Evolutionary conservation across 2,888 invertebrate genomes (phyloP).

Genomic region (Nebria salina): DNA sequence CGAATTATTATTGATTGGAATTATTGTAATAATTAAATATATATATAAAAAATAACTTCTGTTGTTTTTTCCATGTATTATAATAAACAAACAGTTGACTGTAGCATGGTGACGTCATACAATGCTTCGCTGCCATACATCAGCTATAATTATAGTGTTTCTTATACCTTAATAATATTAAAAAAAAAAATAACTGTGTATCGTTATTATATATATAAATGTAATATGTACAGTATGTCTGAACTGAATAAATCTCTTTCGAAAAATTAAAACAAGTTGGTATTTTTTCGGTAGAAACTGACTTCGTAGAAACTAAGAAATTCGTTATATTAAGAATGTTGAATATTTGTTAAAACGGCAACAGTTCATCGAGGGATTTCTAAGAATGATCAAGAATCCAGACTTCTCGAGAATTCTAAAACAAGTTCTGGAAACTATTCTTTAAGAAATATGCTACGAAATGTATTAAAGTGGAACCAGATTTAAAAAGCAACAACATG

Average conservation of each 20-base stretch:
- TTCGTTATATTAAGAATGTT: too few relatives aligned
- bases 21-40: slow-evolving; percentile 38
- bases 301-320: too few relatives aligned
- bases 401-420: not conserved
- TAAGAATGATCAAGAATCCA: not conserved
- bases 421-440: not conserved
- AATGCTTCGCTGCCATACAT: slow-evolving; percentile 46
- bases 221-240: slow-evolving; percentile 65
- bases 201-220: slow-evolving; percentile 58
- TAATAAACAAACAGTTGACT: slow-evolving; percentile 55
- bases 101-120: slow-evolving; percentile 52
- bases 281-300: not conserved
- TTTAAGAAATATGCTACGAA: not conserved
- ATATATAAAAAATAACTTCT: slow-evolving; percentile 7
- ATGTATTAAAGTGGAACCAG: too few relatives aligned
- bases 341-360: not conserved
- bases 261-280: slow-evolving; percentile 51
- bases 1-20: slow-evolving; percentile 50
- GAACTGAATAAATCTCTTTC: slow-evolving; percentile 66
- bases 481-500: too few relatives aligned
- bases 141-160: slow-evolving; percentile 54
- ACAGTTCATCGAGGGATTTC: not conserved
- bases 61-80: slow-evolving; percentile 21
- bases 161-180: slow-evolving; percentile 56
- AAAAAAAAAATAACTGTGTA: slow-evolving; percentile 56